These are phyloP conservation scores for Eupeodes luniger DNA, from an alignment of 2,888 invertebrate genomes.

Conservation along the genomic window DNA sequence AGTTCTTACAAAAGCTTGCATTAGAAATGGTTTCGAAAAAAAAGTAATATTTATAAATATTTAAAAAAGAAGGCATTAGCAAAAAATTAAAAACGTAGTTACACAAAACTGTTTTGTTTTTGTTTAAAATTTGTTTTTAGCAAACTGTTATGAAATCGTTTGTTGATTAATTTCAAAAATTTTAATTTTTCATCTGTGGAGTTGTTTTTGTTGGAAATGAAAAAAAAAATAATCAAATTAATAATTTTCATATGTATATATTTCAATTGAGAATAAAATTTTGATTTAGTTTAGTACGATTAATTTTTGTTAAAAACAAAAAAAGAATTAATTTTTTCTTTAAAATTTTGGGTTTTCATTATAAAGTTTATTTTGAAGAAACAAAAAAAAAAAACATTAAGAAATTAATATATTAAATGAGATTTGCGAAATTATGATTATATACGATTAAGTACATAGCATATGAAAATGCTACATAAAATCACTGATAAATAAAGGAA, in stretches of 20 bases:
- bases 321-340: not conserved
- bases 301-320: not conserved
- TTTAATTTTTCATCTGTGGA: slow-evolving; percentile 17
- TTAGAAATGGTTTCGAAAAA: slow-evolving; percentile 53
- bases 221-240: slow-evolving; percentile 34
- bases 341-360: slow-evolving; percentile 11
- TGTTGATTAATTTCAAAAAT: slow-evolving; percentile 16
- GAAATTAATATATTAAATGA: slow-evolving; percentile 68
- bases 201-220: slow-evolving; percentile 31
- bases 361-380: slow-evolving; percentile 43
- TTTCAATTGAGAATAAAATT: slow-evolving; percentile 2
- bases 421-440: slow-evolving; percentile 70
- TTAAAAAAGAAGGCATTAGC: slow-evolving; percentile 60
- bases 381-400: slow-evolving; percentile 25
- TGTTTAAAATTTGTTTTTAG: slow-evolving; percentile 23
- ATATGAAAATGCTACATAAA: slow-evolving; percentile 70
- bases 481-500: slow-evolving; percentile 47
- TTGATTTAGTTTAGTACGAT: not conserved
- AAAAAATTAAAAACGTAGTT: slow-evolving; percentile 40
- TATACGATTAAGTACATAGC: slow-evolving; percentile 41
- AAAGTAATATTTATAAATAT: slow-evolving; percentile 28
- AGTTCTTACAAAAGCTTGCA: slow-evolving; percentile 71
- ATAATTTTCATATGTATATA: slow-evolving; percentile 34
- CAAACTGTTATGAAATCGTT: slow-evolving; percentile 69
- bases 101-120: slow-evolving; percentile 58